These are phyloP conservation scores for Eledone cirrhosa DNA, from an alignment of 2,888 invertebrate genomes.

Conservation along the genomic window DNA sequence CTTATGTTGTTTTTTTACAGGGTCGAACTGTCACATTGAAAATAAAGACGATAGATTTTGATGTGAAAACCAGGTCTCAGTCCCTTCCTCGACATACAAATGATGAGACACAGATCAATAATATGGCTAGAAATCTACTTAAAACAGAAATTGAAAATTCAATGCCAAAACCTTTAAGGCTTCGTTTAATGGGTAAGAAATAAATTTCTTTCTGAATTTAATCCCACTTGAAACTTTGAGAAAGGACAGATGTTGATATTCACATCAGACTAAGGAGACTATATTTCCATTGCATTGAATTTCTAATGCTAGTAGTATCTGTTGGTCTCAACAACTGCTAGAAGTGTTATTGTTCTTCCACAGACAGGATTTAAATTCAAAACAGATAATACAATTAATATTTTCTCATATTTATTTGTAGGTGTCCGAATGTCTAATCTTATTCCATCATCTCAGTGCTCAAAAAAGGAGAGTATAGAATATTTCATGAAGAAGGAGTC, in stretches of 20 bases:
- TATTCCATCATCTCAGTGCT: constrained; percentile 37
- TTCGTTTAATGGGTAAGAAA: constrained; percentile 62
- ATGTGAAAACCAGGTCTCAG: constrained; percentile 66
- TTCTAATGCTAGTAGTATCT: too few relatives aligned
- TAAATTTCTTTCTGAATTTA: background rate
- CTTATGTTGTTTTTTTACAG: constrained; percentile 41
- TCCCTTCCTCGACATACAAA: constrained; percentile 61
- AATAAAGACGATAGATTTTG: constrained; percentile 68
- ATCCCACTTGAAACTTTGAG: background rate
- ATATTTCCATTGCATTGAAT: too few relatives aligned
- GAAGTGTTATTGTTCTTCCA: too few relatives aligned
- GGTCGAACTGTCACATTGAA: constrained; percentile 69
- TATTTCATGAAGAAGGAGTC: constrained; percentile 43
- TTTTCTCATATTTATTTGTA: constrained; percentile 34
- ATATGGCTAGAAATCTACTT: constrained; percentile 63
- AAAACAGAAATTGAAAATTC: constrained; percentile 60
- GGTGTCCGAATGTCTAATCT: constrained; percentile 56
- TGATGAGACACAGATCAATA: constrained; percentile 59
- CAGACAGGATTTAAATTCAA: too few relatives aligned
- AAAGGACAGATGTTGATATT: too few relatives aligned
- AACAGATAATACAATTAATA: too few relatives aligned
- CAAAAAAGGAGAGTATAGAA: constrained; percentile 48
- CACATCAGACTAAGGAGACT: too few relatives aligned
- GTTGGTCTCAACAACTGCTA: too few relatives aligned
- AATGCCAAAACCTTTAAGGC: constrained; percentile 52